Percentiles rank a stretch among this genome's conserved stretches.
phyloP scores from a whole-genome alignment of 2,797 vertebrate species.

The Pseudocheirus occidentalis region DNA sequence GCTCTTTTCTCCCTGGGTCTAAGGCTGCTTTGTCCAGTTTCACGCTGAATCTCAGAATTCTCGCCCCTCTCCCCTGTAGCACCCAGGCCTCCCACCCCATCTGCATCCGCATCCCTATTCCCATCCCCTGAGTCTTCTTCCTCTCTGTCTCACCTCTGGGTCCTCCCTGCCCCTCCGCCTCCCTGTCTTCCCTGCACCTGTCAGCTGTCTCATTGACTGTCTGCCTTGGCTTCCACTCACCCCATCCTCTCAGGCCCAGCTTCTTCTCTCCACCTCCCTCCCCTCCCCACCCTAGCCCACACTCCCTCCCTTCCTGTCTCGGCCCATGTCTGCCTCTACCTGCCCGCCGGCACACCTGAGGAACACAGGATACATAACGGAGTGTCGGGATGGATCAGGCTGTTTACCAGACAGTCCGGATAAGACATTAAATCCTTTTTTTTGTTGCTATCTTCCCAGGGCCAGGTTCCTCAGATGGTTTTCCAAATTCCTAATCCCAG shows the following conservation, averaged over 20 bases:
- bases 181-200: slow-evolving; percentile 55
- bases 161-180: background rate
- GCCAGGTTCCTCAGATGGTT: slow-evolving; percentile 82
- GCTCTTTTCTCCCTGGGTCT: background rate
- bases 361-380: slow-evolving; percentile 59
- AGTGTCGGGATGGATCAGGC: slow-evolving; percentile 69
- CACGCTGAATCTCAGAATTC: background rate
- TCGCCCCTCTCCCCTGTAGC: background rate
- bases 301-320: slow-evolving; percentile 72
- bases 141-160: slow-evolving; percentile 15
- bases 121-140: background rate
- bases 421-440: slow-evolving; percentile 78
- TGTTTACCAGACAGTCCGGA: slow-evolving; percentile 79
- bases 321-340: slow-evolving; percentile 74
- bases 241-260: slow-evolving; percentile 63
- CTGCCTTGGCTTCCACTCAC: slow-evolving; percentile 66
- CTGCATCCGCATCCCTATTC: background rate
- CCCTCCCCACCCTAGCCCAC: slow-evolving; percentile 23
- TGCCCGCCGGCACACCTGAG: slow-evolving; percentile 79
- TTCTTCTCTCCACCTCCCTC: background rate
- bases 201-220: slow-evolving; percentile 77
- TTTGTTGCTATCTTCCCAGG: slow-evolving; percentile 80
- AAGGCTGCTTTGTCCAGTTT: background rate
- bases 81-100: background rate
- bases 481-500: slow-evolving; percentile 82